These are phyloP conservation scores for Semnopithecus entellus DNA, from an alignment of 2,113 vertebrate genomes.

Conservation along the genomic window DNA sequence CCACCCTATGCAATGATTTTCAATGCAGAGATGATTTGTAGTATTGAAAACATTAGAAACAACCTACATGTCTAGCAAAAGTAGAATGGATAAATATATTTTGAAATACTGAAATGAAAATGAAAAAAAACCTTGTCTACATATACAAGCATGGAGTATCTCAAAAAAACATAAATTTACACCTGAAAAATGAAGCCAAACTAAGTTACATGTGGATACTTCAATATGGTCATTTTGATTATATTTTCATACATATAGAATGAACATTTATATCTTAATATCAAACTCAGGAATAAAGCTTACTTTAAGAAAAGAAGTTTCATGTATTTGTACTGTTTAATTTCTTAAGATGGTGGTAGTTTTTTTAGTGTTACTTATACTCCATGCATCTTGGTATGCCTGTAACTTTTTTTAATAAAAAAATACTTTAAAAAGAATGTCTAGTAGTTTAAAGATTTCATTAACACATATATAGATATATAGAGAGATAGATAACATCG, in stretches of 20 bases:
- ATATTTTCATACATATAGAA: neutral
- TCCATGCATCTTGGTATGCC: neutral
- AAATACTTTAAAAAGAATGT: neutral
- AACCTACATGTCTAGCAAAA: neutral
- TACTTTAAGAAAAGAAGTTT: neutral
- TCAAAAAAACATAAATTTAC: neutral
- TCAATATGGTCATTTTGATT: neutral
- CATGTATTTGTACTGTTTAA: neutral
- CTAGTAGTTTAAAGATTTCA: neutral
- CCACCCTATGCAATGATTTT: neutral
- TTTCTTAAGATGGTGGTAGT: neutral
- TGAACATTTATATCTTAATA: neutral
- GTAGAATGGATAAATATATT: neutral
- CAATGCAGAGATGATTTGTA: neutral
- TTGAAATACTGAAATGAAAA: neutral
- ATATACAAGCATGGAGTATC: neutral
- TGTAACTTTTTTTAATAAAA: neutral
- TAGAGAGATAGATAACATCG: neutral
- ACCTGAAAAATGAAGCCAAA: neutral
- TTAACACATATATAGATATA: neutral
- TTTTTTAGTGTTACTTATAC: neutral
- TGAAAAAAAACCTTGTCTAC: neutral
- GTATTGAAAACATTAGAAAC: neutral
- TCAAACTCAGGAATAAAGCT: neutral
- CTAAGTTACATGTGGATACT: neutral